phyloP scores from a whole-genome alignment of 2,113 vertebrate species.

The Corythornis cristatus region DNA sequence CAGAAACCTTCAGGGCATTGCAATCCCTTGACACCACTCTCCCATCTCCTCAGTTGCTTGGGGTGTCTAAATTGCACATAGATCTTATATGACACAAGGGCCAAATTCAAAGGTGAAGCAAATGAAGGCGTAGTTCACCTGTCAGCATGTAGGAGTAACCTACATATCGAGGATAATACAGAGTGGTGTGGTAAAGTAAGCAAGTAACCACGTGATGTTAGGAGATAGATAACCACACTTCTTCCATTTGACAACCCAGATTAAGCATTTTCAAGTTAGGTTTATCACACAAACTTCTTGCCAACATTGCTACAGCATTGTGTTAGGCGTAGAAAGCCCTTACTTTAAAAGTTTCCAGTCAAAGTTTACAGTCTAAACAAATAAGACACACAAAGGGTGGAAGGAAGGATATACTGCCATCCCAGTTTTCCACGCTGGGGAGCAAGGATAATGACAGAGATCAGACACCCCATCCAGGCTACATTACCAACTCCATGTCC shows the following conservation, averaged over 20 bases:
- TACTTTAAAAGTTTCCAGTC: neutral
- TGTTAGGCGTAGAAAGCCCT: neutral
- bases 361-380: slow-evolving; percentile 44
- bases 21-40: neutral
- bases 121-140: neutral
- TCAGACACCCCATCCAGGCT: neutral
- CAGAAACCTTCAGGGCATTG: neutral
- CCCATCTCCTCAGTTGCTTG: neutral
- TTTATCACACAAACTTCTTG: neutral
- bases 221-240: neutral
- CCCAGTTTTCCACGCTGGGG: neutral
- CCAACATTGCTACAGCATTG: neutral
- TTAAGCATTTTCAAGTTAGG: neutral
- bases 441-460: neutral
- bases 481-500: neutral
- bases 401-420: slow-evolving; percentile 43
- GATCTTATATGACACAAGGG: neutral
- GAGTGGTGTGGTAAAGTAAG: neutral
- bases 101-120: slow-evolving; percentile 6
- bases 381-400: slow-evolving; percentile 47
- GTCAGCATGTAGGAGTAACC: neutral
- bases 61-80: neutral
- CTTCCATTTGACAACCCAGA: neutral
- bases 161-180: neutral
- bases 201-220: neutral